These are phyloP conservation scores for Acleris laterana DNA, from an alignment of 2,888 invertebrate genomes.

Conservation along the genomic window DNA sequence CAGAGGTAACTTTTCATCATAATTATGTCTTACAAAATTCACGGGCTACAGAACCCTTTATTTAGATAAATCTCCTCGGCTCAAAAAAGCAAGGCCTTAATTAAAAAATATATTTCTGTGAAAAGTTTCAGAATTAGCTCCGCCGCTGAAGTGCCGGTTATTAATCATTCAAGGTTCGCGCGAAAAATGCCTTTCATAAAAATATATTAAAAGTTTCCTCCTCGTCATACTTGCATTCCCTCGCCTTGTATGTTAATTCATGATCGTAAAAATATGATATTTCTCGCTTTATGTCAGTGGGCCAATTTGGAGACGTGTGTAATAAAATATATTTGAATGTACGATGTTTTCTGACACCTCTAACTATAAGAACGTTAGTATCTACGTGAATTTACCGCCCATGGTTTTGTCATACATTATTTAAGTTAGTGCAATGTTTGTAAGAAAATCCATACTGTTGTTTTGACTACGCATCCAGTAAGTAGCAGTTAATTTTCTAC, in stretches of 20 bases:
- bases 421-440: no score
- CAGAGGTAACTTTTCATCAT: no score
- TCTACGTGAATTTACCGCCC: no score
- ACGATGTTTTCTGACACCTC: conserved; percentile 7
- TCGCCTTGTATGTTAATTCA: conserved; percentile 76
- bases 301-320: conserved; percentile 47
- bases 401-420: no score
- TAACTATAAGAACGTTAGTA: background rate
- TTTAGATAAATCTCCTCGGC: conserved; percentile 6
- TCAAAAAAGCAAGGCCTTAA: conserved; percentile 54
- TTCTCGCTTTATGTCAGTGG: conserved; percentile 59
- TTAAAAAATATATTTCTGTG: conserved; percentile 57
- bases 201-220: conserved; percentile 76
- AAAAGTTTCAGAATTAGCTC: conserved; percentile 62
- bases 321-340: conserved; percentile 32
- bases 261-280: conserved; percentile 65
- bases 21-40: no score
- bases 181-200: conserved; percentile 74
- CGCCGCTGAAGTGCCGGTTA: conserved; percentile 68
- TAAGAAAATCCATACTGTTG: no score
- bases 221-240: conserved; percentile 65
- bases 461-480: no score
- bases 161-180: conserved; percentile 75
- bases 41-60: conserved; percentile 16
- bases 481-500: no score